These are phyloP conservation scores for Callyntrura guangdongensis DNA, from an alignment of 2,888 invertebrate species.

Conservation along the genomic window DNA sequence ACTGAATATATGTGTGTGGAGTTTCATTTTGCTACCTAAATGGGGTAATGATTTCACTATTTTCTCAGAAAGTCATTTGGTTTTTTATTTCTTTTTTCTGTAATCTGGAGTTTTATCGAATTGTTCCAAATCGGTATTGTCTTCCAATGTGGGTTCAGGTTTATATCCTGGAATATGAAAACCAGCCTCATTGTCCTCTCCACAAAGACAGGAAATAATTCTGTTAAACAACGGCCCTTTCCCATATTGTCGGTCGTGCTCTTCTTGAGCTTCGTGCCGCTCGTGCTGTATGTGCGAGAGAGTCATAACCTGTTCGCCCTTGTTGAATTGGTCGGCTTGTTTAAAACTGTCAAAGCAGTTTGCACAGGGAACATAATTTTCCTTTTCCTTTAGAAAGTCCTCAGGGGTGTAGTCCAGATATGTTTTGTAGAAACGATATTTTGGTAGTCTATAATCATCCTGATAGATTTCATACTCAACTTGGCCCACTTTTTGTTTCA, in stretches of 20 bases:
- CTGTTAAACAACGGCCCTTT: slow-evolving; percentile 75
- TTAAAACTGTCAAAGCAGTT: slow-evolving; percentile 71
- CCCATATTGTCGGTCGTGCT: slow-evolving; percentile 61
- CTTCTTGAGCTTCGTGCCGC: slow-evolving; percentile 17
- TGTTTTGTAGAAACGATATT: too few relatives aligned
- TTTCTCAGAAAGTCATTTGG: too few relatives aligned
- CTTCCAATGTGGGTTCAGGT: slow-evolving; percentile 51
- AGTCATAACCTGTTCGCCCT: slow-evolving; percentile 43
- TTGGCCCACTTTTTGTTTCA: slow-evolving; percentile 67
- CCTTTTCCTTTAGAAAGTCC: too few relatives aligned
- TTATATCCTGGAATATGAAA: slow-evolving; percentile 70
- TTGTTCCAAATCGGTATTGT: slow-evolving; percentile 62
- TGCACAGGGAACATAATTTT: slow-evolving; percentile 74
- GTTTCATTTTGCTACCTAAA: background rate
- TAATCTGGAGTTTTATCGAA: slow-evolving; percentile 68
- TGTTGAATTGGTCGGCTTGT: slow-evolving; percentile 57
- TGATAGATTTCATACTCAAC: slow-evolving; percentile 79
- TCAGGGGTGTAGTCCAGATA: too few relatives aligned
- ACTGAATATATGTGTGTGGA: background rate
- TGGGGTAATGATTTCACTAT: background rate
- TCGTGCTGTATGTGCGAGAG: slow-evolving; percentile 37
- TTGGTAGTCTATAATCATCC: slow-evolving; percentile 75
- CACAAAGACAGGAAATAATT: slow-evolving; percentile 74
- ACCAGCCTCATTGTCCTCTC: slow-evolving; percentile 74
- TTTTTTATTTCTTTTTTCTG: slow-evolving; percentile 24